These are phyloP conservation scores for Yponomeuta sedellus DNA, from an alignment of 2,888 invertebrate genomes.

Conservation along the genomic window DNA sequence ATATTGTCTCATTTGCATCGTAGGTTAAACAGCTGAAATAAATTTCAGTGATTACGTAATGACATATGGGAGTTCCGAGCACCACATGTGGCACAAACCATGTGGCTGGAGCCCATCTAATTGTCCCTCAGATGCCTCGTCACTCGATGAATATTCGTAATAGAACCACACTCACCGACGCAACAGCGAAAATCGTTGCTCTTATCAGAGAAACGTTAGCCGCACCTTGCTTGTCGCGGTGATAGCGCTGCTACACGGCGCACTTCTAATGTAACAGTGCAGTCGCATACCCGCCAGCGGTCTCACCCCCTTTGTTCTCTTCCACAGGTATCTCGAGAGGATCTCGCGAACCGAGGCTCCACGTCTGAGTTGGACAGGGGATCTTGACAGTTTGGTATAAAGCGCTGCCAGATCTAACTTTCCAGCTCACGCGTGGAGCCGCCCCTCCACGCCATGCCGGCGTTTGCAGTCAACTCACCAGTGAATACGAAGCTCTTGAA, in stretches of 20 bases:
- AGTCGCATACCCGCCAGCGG: conserved; percentile 35
- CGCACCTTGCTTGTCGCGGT: conserved; percentile 70
- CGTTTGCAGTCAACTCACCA: neutral
- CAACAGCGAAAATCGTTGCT: conserved; percentile 65
- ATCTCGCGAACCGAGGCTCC: conserved; percentile 36
- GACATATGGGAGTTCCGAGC: conserved; percentile 54
- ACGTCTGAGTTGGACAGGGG: conserved; percentile 76
- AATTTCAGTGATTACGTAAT: conserved; percentile 51
- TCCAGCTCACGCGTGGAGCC: conserved; percentile 67
- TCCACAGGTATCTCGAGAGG: conserved; percentile 16
- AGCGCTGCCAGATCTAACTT: conserved; percentile 77
- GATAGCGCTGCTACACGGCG: conserved; percentile 55
- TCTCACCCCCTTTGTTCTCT: conserved; percentile 5
- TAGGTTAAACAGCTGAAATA: conserved; percentile 8
- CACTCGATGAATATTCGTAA: conserved; percentile 41
- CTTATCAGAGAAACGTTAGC: conserved; percentile 69
- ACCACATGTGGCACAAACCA: conserved; percentile 51
- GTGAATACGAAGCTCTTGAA: neutral
- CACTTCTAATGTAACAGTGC: conserved; percentile 55
- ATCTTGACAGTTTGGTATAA: conserved; percentile 69
- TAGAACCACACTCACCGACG: conserved; percentile 53
- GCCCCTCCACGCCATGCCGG: neutral
- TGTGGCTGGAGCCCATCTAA: conserved; percentile 35
- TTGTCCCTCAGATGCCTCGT: conserved; percentile 32
- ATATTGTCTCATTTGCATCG: neutral